phyloP scores from a whole-genome alignment of 2,113 vertebrate species.

The Eonycteris spelaea region DNA sequence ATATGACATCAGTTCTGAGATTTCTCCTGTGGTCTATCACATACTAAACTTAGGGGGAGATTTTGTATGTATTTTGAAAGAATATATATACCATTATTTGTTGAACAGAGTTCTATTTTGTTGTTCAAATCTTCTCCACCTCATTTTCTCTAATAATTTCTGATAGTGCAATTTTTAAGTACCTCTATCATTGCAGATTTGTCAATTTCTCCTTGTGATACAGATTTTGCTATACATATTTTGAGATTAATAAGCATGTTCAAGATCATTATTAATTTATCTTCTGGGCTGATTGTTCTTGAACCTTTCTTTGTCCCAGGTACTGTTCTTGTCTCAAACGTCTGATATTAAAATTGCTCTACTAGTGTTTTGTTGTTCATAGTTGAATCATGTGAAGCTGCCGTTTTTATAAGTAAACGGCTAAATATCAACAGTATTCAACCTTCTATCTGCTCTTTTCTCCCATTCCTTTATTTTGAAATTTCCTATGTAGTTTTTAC shows the following conservation, averaged over 20 bases:
- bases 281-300: background rate
- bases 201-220: background rate
- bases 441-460: background rate
- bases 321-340: background rate
- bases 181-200: background rate
- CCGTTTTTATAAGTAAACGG: background rate
- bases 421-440: background rate
- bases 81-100: background rate
- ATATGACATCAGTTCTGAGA: background rate
- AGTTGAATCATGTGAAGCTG: background rate
- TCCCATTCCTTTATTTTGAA: background rate
- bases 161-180: background rate
- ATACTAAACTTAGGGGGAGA: background rate
- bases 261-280: background rate
- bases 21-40: background rate
- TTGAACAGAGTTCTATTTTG: background rate
- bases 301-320: background rate
- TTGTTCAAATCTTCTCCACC: background rate
- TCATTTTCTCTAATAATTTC: background rate
- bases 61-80: background rate
- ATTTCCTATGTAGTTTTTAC: background rate
- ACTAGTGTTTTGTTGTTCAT: background rate
- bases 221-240: background rate
- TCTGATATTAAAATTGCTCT: background rate
- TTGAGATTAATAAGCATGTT: background rate